These are phyloP conservation scores for Masticophis lateralis DNA, from an alignment of 2,797 vertebrate species.

Conservation along the genomic window DNA sequence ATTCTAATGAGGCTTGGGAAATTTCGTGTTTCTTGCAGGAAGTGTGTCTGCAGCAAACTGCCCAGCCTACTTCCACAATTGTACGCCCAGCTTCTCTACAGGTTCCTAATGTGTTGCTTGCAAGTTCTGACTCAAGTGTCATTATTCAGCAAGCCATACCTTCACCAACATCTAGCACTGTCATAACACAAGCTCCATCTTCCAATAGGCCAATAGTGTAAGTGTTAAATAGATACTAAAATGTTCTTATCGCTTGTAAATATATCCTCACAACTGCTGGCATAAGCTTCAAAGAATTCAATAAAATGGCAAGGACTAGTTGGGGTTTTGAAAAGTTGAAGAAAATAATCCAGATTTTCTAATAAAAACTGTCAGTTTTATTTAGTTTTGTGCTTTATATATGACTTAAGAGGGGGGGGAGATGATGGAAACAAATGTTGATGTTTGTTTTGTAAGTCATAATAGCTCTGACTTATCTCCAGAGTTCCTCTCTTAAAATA, in stretches of 20 bases:
- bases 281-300: background rate
- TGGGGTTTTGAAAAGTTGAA: background rate
- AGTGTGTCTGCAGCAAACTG: slow-evolving; percentile 89
- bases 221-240: slow-evolving; percentile 72
- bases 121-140: slow-evolving; percentile 95
- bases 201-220: slow-evolving; percentile 98
- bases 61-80: slow-evolving; percentile 94
- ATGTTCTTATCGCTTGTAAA: slow-evolving; percentile 13
- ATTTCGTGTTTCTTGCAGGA: slow-evolving; percentile 78
- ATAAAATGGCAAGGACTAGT: background rate
- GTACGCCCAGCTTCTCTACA: slow-evolving; percentile 96
- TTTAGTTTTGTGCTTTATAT: slow-evolving; percentile 13
- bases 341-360: slow-evolving; percentile 21
- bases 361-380: background rate
- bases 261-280: slow-evolving; percentile 26
- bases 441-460: background rate
- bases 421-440: background rate
- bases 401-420: background rate
- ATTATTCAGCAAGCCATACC: slow-evolving; percentile 98
- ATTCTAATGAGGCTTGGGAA: background rate
- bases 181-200: slow-evolving; percentile 97
- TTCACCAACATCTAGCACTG: slow-evolving; percentile 98
- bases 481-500: background rate
- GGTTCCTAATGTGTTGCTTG: slow-evolving; percentile 97
- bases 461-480: background rate